phyloP scores from a whole-genome alignment of 2,113 vertebrate genomes.

The Catharus fuscescens region DNA sequence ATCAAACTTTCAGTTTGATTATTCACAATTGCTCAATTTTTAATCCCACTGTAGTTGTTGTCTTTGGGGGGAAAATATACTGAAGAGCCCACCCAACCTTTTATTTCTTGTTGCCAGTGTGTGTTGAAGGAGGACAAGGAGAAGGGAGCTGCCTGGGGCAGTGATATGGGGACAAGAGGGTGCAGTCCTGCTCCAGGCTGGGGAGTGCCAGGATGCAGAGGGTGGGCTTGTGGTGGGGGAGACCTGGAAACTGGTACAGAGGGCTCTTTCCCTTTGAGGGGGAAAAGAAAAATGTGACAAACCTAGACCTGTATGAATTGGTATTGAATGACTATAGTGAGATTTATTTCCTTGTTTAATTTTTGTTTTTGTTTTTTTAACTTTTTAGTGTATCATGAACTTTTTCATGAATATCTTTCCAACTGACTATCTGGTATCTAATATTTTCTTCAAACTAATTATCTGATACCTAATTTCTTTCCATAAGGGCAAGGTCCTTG shows the following conservation, averaged over 20 bases:
- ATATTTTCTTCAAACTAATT: not conserved
- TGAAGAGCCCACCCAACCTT: accelerated
- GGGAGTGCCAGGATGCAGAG: not conserved
- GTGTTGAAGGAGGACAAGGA: not conserved
- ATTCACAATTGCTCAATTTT: not conserved
- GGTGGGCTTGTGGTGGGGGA: not conserved
- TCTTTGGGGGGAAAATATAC: accelerated
- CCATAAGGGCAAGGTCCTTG: not conserved
- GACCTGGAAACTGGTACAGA: too few species aligned
- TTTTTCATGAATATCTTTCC: not conserved
- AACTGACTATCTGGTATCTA: not conserved
- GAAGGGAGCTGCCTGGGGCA: not conserved
- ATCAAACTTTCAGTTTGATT: slow-evolving; percentile 50
- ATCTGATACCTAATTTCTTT: not conserved
- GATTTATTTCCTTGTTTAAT: not conserved
- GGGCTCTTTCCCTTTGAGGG: accelerated
- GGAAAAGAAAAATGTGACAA: not conserved
- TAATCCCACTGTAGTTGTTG: accelerated
- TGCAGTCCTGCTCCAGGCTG: not conserved
- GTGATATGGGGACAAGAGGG: not conserved
- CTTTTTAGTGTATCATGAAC: not conserved
- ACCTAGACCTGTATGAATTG: not conserved
- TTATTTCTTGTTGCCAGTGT: accelerated
- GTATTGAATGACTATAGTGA: not conserved
- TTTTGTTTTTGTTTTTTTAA: not conserved